Evolutionary conservation across 92 coral and sea anemone genomes (phyloP).

Genomic region (Muricea muricata): DNA sequence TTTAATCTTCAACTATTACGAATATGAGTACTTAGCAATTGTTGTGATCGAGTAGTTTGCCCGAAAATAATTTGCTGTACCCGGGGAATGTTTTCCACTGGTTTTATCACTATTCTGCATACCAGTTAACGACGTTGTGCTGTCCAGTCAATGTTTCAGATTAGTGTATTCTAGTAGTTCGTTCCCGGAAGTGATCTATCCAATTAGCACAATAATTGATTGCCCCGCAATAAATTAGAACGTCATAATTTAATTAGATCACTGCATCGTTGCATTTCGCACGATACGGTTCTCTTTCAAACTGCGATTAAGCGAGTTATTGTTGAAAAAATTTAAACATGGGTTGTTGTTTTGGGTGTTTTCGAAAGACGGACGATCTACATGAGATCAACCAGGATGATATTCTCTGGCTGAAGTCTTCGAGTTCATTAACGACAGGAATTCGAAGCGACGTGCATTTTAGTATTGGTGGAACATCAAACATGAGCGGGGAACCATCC

Average conservation of each 20-base stretch:
- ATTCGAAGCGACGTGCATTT: not conserved
- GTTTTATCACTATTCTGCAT: too few relatives aligned
- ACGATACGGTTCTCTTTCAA: not conserved
- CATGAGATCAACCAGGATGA: not conserved
- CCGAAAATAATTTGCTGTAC: too few relatives aligned
- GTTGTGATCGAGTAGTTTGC: too few relatives aligned
- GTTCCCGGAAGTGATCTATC: not conserved
- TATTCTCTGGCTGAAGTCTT: not conserved
- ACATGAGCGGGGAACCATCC: not conserved
- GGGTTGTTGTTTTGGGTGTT: not conserved
- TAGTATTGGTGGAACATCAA: not conserved
- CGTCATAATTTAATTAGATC: slow-evolving; percentile 3
- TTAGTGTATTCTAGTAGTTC: not conserved
- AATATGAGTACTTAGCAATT: too few relatives aligned
- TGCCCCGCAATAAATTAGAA: not conserved
- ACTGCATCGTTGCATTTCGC: not conserved
- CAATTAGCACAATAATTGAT: not conserved
- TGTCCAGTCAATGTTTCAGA: not conserved
- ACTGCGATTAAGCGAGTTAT: not conserved
- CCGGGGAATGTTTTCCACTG: too few relatives aligned
- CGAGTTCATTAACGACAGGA: not conserved
- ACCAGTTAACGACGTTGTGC: not conserved
- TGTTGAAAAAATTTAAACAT: not conserved
- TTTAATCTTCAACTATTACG: too few relatives aligned
- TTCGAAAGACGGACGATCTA: not conserved